Conservation (phyloP, 2,888 invertebrate genomes). For the Callimorpha dominula region DNA sequence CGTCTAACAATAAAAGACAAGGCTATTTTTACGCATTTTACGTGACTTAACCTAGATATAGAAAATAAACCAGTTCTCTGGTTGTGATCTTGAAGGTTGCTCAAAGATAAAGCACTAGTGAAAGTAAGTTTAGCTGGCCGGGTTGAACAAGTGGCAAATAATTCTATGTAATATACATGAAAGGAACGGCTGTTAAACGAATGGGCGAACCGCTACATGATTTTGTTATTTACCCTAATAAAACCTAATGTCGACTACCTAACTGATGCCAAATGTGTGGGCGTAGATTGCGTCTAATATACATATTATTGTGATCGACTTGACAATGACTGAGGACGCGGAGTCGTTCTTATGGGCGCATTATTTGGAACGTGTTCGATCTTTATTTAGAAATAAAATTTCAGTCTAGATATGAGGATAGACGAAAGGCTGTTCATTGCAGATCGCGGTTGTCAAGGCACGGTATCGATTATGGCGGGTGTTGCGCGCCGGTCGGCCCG, state of each 20-base stretch:
- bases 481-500: conserved; percentile 83
- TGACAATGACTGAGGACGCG: not conserved
- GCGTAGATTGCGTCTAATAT: conserved; percentile 22
- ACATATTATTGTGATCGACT: conserved; percentile 16
- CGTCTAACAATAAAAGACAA: conserved; percentile 1
- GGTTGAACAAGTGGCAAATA: conserved; percentile 40
- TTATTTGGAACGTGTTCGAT: not conserved
- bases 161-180: conserved; percentile 48
- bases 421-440: conserved; percentile 50
- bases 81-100: conserved; percentile 60
- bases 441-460: conserved; percentile 65
- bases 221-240: conserved; percentile 40
- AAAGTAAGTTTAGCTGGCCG: conserved; percentile 59
- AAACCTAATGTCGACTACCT: conserved; percentile 30
- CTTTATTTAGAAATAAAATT: not conserved
- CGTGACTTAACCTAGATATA: conserved; percentile 47
- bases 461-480: conserved; percentile 79
- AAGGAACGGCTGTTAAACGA: conserved; percentile 38
- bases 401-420: conserved; percentile 34
- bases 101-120: conserved; percentile 60
- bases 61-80: conserved; percentile 59
- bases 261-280: conserved; percentile 24
- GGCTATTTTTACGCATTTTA: conserved; percentile 28
- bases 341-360: too few species aligned
- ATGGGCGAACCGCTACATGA: conserved; percentile 43